Evolutionary conservation across 2,113 vertebrate species (phyloP).

Genomic region (Clarias batrachus): DNA sequence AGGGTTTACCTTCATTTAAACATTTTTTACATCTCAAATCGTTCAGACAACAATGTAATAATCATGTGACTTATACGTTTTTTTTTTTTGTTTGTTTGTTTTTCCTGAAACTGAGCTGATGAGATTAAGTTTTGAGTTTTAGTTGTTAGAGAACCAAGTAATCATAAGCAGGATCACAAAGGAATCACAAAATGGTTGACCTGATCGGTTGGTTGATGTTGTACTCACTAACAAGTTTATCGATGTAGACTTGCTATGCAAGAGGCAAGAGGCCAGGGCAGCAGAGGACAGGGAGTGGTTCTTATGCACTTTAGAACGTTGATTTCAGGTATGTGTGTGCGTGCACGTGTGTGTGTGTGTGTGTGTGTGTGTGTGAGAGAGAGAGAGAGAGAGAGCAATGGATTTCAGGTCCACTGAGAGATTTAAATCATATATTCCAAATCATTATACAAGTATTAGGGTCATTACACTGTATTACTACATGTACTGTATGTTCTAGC

Average conservation of each 20-base stretch:
- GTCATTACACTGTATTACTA: conserved; percentile 7
- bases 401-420: conserved; percentile 5
- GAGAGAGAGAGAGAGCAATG: background rate
- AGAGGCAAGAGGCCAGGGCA: conserved; percentile 54
- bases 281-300: conserved; percentile 33
- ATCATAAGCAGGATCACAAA: background rate
- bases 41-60: background rate
- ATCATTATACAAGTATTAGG: conserved; percentile 12
- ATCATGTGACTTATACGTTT: background rate
- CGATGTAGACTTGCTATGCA: conserved; percentile 59
- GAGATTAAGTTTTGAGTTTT: background rate
- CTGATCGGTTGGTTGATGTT: background rate
- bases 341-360: background rate
- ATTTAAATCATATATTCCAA: conserved; percentile 14
- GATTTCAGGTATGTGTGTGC: conserved; percentile 55
- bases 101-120: background rate
- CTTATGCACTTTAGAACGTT: conserved; percentile 61
- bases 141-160: background rate
- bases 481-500: background rate
- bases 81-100: background rate
- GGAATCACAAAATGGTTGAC: background rate
- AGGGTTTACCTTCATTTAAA: background rate
- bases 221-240: conserved; percentile 33
- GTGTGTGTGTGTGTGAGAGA: conserved; percentile 43
- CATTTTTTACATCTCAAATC: background rate